Percentiles rank a stretch among this genome's conserved stretches.
Evolutionary conservation across 2,888 invertebrate genomes (phyloP).

Genomic region (Cephus sareptanus): DNA sequence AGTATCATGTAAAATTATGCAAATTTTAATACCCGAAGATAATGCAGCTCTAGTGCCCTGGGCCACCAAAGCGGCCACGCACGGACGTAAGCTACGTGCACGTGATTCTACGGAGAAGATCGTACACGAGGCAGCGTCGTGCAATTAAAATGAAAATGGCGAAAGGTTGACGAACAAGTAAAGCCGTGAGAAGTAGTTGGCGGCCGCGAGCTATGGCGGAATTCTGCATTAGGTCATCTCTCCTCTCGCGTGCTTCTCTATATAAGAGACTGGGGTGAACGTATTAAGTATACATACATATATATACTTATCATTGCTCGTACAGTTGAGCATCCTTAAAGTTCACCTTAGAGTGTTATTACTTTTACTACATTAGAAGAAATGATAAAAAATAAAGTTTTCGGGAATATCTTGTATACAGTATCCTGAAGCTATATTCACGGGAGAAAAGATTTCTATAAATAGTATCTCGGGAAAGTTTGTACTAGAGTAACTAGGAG

Average conservation of each 20-base stretch:
- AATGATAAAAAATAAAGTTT: background rate
- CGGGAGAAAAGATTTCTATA: background rate
- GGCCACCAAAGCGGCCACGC: conserved; percentile 1
- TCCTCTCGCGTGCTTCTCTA: background rate
- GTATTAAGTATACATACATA: background rate
- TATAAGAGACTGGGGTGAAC: conserved; percentile 6
- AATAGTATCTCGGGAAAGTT: background rate
- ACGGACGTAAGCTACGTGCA: background rate
- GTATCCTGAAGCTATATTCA: background rate
- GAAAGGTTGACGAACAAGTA: background rate
- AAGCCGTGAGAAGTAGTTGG: background rate
- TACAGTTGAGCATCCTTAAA: background rate
- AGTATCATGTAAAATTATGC: background rate
- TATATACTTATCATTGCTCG: background rate
- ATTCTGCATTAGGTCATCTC: background rate
- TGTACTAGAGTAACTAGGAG: background rate
- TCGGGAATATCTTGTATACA: background rate
- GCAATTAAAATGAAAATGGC: background rate
- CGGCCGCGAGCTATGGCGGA: background rate
- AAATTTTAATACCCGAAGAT: background rate
- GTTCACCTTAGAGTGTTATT: background rate
- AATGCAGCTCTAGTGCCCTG: background rate
- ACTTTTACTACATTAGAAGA: background rate
- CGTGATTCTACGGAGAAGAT: background rate
- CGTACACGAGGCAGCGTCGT: background rate